Conservation (phyloP, 2,888 invertebrate species). For the Archaeoteleia sp. region DNA sequence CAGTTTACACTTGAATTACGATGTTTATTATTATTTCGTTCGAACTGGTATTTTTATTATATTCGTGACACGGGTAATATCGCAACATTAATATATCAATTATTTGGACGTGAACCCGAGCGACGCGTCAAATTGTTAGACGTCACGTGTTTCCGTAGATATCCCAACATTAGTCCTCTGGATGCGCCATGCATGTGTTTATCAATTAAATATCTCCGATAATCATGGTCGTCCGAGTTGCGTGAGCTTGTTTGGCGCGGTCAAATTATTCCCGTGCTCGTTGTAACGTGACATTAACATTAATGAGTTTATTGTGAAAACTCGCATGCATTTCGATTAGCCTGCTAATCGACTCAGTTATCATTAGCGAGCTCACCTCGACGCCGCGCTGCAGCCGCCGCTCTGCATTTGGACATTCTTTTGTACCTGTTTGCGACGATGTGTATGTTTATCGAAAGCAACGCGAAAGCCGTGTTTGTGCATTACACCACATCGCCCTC, state of each 20-base stretch:
- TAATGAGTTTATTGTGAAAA: constrained; percentile 71
- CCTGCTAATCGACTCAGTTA: constrained; percentile 60
- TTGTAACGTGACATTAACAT: constrained; percentile 65
- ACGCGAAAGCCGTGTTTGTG: constrained; percentile 21
- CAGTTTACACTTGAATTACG: constrained; percentile 41
- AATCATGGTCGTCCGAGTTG: constrained; percentile 44
- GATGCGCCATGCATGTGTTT: constrained; percentile 43
- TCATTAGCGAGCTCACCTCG: constrained; percentile 53
- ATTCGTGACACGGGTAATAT: constrained; percentile 7
- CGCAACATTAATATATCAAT: constrained; percentile 42
- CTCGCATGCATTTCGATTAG: constrained; percentile 66
- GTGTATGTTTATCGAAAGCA: constrained; percentile 18
- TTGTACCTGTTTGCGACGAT: constrained; percentile 6
- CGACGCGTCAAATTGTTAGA: constrained; percentile 28
- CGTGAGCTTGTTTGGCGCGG: constrained; percentile 60
- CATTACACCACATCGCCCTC: constrained; percentile 26
- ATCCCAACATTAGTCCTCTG: constrained; percentile 45
- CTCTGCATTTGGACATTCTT: constrained; percentile 19
- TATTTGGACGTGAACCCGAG: constrained; percentile 37
- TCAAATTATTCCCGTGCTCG: constrained; percentile 59
- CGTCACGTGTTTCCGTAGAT: constrained; percentile 40
- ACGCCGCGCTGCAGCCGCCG: constrained; percentile 31
- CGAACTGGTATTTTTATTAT: constrained; percentile 28
- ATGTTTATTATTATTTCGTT: constrained; percentile 35
- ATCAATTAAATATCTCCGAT: constrained; percentile 53